phyloP scores from a whole-genome alignment of 2,797 vertebrate genomes.

The Luscinia luscinia region DNA sequence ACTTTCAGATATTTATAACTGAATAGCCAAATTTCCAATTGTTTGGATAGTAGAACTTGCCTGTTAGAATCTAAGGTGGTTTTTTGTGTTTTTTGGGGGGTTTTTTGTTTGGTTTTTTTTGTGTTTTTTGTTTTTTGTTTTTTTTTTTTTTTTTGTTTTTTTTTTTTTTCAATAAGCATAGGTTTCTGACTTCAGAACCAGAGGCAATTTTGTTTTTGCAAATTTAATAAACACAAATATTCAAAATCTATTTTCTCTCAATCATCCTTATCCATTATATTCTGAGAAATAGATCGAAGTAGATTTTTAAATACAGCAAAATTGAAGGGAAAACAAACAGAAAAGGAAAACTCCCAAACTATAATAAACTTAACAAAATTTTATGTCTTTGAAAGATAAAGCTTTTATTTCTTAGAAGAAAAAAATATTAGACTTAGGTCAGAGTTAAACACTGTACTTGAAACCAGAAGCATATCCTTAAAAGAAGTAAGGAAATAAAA shows the following conservation, averaged over 20 bases:
- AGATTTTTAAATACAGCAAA: not conserved
- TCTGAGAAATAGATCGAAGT: not conserved
- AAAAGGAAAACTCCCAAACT: accelerated
- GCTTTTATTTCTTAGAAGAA: not conserved
- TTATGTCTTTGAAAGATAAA: not conserved
- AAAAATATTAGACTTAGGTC: not conserved
- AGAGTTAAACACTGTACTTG: not conserved
- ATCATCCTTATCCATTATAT: not conserved
- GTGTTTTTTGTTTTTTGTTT: too few relatives aligned
- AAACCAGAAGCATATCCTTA: not conserved
- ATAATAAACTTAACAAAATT: not conserved
- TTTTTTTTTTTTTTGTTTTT: not conserved
- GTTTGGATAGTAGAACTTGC: not conserved
- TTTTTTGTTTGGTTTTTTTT: not conserved
- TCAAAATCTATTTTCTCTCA: not conserved
- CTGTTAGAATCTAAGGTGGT: not conserved
- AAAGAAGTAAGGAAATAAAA: not conserved
- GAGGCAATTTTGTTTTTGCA: not conserved
- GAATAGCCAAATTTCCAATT: not conserved
- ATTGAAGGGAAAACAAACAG: not conserved
- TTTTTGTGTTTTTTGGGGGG: not conserved
- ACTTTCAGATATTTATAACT: not conserved
- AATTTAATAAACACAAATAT: not conserved
- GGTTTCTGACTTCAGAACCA: not conserved
- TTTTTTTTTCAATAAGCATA: not conserved